Percentiles rank a stretch among this genome's conserved stretches.
These are phyloP conservation scores for Nematostella vectensis DNA, from an alignment of 92 coral and sea anemone species.

Conservation along the genomic window DNA sequence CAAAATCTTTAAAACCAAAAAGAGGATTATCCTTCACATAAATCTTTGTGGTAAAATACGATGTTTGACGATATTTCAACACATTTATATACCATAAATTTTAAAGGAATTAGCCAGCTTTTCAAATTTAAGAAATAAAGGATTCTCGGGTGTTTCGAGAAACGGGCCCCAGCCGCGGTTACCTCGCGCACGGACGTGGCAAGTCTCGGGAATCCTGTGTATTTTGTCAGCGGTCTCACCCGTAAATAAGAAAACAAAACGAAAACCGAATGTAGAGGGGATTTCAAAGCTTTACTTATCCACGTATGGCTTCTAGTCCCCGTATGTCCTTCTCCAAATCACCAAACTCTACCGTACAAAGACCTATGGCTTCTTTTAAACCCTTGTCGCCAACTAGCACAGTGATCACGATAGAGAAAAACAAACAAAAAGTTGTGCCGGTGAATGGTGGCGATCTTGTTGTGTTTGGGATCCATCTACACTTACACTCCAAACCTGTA, in stretches of 20 bases:
- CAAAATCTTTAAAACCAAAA: no score
- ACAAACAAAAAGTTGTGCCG: slow-evolving; percentile 1
- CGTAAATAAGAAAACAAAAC: no score
- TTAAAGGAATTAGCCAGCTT: no score
- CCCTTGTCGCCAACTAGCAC: slow-evolving; percentile 12
- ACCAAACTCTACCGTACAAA: slow-evolving; percentile 12
- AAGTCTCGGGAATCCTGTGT: not conserved
- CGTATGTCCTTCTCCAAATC: not conserved
- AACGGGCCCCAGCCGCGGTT: no score
- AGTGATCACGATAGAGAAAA: slow-evolving; percentile 19
- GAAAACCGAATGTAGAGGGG: not conserved
- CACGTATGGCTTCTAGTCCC: not conserved
- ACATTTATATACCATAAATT: no score
- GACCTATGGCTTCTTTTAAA: slow-evolving; percentile 32
- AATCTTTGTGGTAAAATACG: no score
- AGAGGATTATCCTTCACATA: no score
- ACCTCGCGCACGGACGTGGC: no score
- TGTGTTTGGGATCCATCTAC: slow-evolving; percentile 62
- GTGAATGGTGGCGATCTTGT: slow-evolving; percentile 21
- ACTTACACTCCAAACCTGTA: slow-evolving; percentile 50
- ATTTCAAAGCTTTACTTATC: not conserved
- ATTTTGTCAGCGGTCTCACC: not conserved
- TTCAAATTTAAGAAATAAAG: no score
- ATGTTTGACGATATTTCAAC: no score
- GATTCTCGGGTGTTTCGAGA: no score